phyloP scores from a whole-genome alignment of 2,113 vertebrate genomes.

The Porphyrio hochstetteri region DNA sequence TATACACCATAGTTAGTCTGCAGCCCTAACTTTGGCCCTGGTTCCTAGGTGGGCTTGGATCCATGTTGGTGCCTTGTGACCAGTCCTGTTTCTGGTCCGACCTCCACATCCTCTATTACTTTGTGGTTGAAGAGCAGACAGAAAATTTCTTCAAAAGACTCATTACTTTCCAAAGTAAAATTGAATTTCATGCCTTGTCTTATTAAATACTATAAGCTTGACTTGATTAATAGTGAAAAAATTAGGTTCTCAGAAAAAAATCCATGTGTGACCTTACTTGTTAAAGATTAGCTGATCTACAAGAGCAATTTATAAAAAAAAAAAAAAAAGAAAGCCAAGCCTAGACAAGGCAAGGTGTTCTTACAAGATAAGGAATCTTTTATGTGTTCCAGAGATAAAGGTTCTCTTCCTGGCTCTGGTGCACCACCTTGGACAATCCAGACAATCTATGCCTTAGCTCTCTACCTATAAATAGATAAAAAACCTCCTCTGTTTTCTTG shows the following conservation, averaged over 20 bases:
- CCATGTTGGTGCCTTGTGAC: background rate
- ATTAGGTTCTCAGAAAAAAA: background rate
- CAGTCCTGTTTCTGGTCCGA: background rate
- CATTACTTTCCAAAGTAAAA: background rate
- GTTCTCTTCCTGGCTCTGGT: background rate
- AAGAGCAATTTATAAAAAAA: background rate
- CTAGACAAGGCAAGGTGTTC: background rate
- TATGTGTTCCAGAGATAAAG: background rate
- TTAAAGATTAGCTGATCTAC: background rate
- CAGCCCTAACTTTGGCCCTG: background rate
- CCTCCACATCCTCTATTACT: background rate
- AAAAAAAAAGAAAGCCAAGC: background rate
- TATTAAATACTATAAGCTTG: background rate
- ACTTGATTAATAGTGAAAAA: background rate
- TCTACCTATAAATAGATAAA: background rate
- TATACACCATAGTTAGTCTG: background rate
- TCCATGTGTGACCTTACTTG: background rate
- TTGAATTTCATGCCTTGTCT: background rate
- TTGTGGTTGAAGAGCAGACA: background rate
- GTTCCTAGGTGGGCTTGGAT: background rate
- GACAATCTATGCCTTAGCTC: background rate
- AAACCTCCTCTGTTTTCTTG: background rate
- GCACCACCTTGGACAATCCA: background rate
- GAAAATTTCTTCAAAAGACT: background rate
- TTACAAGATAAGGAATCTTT: background rate